Evolutionary conservation across 2,888 invertebrate species (phyloP).

Genomic region (Tetragnatha montana): DNA sequence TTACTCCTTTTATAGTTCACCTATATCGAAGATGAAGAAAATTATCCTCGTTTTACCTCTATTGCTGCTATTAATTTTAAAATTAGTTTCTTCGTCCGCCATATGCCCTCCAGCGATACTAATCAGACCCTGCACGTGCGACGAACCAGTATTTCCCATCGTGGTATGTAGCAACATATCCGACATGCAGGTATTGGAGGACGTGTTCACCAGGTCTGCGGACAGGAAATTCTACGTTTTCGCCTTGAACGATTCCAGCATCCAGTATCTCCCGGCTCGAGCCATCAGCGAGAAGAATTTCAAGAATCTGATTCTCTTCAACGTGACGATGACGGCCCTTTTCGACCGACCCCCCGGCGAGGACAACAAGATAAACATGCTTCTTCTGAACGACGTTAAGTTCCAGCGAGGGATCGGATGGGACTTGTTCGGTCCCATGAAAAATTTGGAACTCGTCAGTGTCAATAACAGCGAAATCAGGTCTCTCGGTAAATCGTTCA

Average conservation of each 20-base stretch:
- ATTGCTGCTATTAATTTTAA: neutral
- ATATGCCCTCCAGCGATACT: conserved; percentile 11
- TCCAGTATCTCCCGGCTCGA: conserved; percentile 13
- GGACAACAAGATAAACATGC: neutral
- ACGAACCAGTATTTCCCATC: neutral
- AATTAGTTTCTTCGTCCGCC: neutral
- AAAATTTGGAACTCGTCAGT: neutral
- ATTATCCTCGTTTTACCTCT: no score
- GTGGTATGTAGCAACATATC: conserved; percentile 3
- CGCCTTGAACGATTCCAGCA: conserved; percentile 1
- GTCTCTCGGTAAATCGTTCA: conserved; percentile 16
- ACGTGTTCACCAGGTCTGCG: neutral
- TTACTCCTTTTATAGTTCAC: no score
- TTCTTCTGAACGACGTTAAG: neutral
- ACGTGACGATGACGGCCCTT: conserved; percentile 10
- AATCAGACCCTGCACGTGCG: conserved; percentile 6
- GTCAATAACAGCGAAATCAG: neutral
- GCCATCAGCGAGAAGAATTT: conserved; percentile 28
- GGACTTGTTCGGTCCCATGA: neutral
- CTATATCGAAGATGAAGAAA: no score
- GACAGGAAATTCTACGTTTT: neutral
- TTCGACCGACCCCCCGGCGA: neutral
- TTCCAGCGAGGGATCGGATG: conserved; percentile 15
- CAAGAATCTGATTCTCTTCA: neutral
- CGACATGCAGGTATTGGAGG: neutral